Conservation (phyloP, 2,888 invertebrate genomes). For the Leucophora obtusa region DNA sequence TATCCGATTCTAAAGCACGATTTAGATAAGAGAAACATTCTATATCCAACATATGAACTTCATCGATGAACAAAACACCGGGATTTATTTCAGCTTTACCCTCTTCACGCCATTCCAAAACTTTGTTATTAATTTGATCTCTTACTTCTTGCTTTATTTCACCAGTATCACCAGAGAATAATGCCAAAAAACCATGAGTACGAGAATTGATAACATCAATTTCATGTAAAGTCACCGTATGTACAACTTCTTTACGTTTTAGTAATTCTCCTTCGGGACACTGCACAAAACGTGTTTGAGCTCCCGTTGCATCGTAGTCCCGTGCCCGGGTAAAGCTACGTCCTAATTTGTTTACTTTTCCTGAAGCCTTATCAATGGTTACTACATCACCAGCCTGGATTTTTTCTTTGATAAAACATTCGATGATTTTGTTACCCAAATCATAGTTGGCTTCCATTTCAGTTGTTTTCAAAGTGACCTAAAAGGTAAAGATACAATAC, state of each 20-base stretch:
- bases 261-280: constrained; percentile 99
- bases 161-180: constrained; percentile 99
- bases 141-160: constrained; percentile 98
- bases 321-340: constrained; percentile 96
- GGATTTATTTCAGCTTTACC: constrained; percentile 99
- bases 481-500: not conserved
- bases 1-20: constrained; percentile 96
- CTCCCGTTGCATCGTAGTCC: constrained; percentile 98
- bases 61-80: constrained; percentile 97
- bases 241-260: constrained; percentile 97
- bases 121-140: constrained; percentile 98
- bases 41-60: constrained; percentile 99
- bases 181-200: constrained; percentile 97
- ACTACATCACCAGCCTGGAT: constrained; percentile 97
- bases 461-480: constrained; percentile 95
- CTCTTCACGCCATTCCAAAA: constrained; percentile 99
- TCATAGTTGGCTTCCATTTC: constrained; percentile 99
- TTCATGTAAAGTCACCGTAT: constrained; percentile 99
- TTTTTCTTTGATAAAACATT: constrained; percentile 96
- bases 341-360: constrained; percentile 93
- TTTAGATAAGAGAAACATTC: constrained; percentile 99
- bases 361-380: constrained; percentile 98
- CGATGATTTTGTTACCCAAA: constrained; percentile 98
- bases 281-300: constrained; percentile 94
- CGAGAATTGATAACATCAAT: constrained; percentile 99